Conservation (phyloP, 2,888 invertebrate species). For the Troides helena region DNA sequence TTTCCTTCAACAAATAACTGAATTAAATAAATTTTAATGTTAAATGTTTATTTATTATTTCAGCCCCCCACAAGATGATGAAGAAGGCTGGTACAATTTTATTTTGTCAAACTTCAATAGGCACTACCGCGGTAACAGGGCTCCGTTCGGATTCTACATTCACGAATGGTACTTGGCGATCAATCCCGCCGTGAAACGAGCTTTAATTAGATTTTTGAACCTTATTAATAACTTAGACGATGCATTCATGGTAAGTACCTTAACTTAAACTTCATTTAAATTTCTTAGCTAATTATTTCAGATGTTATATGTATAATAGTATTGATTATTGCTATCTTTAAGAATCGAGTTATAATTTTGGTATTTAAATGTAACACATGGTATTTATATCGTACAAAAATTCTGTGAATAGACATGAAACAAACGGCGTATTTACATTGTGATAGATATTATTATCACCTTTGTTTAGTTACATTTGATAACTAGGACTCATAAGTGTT, state of each 20-base stretch:
- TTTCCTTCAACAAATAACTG: not conserved
- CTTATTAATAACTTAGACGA: constrained; percentile 75
- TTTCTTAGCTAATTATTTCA: no score
- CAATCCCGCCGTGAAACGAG: constrained; percentile 67
- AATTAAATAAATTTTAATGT: not conserved
- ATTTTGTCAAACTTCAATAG: constrained; percentile 82
- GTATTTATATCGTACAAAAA: no score
- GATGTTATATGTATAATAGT: no score
- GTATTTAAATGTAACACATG: no score
- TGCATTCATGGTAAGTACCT: constrained; percentile 74
- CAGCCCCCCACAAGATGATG: constrained; percentile 43
- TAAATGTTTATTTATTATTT: constrained; percentile 3
- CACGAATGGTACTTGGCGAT: constrained; percentile 82
- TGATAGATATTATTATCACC: no score
- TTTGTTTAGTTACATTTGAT: no score
- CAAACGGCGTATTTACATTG: no score
- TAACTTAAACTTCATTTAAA: not conserved
- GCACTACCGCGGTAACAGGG: constrained; percentile 82
- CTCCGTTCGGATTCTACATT: constrained; percentile 84
- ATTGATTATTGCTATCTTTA: no score
- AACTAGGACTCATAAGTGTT: no score
- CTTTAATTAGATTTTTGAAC: constrained; percentile 78
- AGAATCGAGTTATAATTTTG: no score
- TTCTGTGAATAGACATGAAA: no score
- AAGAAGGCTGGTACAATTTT: constrained; percentile 76